Evolutionary conservation across 2,113 vertebrate genomes (phyloP).

Genomic region (Fregata magnificens): DNA sequence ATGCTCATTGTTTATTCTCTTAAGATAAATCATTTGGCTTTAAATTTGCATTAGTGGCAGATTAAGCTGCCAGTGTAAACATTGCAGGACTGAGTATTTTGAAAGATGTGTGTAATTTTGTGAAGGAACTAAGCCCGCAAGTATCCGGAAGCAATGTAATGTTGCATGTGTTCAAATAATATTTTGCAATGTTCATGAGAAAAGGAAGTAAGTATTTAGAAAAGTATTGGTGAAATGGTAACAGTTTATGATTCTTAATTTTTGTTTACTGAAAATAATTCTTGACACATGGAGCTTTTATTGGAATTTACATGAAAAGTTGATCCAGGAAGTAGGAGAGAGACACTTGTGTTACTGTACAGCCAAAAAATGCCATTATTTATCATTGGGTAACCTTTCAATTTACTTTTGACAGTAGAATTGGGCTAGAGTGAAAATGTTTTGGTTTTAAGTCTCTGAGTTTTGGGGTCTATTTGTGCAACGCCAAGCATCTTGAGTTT

Average conservation of each 20-base stretch:
- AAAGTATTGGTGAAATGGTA: conserved; percentile 18
- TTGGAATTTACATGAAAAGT: background rate
- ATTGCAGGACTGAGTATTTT: conserved; percentile 5
- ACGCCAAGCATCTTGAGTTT: background rate
- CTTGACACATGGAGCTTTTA: background rate
- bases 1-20: background rate
- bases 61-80: conserved; percentile 30
- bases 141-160: background rate
- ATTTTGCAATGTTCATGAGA: conserved; percentile 58
- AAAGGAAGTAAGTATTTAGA: conserved; percentile 56
- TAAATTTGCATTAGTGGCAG: conserved; percentile 14
- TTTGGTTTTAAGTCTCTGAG: background rate
- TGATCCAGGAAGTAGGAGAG: background rate
- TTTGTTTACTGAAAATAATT: conserved; percentile 38
- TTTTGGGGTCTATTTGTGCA: background rate
- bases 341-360: background rate
- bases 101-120: conserved; percentile 3
- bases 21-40: conserved; percentile 3
- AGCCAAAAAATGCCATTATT: background rate
- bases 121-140: background rate
- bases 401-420: background rate
- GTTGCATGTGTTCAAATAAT: background rate
- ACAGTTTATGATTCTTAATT: conserved; percentile 37
- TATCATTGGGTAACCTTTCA: background rate
- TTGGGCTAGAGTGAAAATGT: background rate